A percentile compares a stretch with the other conserved stretches of the same genome.
Conservation (phyloP, 92 coral and sea anemone genomes). For the Epizoanthus ramosus region DNA sequence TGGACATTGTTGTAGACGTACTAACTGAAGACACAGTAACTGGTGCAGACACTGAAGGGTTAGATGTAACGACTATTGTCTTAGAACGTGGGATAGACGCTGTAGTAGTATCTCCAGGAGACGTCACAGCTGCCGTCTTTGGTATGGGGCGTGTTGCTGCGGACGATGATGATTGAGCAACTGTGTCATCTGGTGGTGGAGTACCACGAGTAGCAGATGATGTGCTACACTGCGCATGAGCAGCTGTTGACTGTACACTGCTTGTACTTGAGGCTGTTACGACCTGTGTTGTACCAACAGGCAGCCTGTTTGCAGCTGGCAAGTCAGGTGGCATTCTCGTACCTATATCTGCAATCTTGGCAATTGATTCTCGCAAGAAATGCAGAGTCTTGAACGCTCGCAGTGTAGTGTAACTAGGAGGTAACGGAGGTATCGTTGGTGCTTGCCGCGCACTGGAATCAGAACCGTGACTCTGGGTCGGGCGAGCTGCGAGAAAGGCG, state of each 20-base stretch:
- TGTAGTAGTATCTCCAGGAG: not conserved
- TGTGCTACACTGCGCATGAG: not conserved
- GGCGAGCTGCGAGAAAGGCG: not conserved
- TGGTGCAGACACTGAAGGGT: not conserved
- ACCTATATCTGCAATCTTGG: constrained; percentile 60
- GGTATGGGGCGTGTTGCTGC: too few relatives aligned
- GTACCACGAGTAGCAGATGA: not conserved
- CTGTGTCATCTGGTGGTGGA: not conserved
- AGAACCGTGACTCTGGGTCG: not conserved
- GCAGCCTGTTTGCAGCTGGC: not conserved
- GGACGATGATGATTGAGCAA: too few relatives aligned
- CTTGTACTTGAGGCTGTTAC: not conserved
- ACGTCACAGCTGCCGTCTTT: too few relatives aligned
- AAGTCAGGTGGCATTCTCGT: not conserved
- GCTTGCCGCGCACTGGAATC: constrained; percentile 20
- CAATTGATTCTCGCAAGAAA: constrained; percentile 61
- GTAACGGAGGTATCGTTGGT: constrained; percentile 89
- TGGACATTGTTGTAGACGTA: not conserved
- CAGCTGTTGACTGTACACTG: not conserved
- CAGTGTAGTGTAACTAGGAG: constrained; percentile 83
- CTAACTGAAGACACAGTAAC: not conserved
- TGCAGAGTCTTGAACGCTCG: constrained; percentile 67
- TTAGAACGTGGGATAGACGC: not conserved
- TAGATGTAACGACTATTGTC: not conserved
- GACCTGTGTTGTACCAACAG: not conserved